Evolutionary conservation across 2,113 vertebrate genomes (phyloP).

Genomic region (Rhadina sibilatrix): DNA sequence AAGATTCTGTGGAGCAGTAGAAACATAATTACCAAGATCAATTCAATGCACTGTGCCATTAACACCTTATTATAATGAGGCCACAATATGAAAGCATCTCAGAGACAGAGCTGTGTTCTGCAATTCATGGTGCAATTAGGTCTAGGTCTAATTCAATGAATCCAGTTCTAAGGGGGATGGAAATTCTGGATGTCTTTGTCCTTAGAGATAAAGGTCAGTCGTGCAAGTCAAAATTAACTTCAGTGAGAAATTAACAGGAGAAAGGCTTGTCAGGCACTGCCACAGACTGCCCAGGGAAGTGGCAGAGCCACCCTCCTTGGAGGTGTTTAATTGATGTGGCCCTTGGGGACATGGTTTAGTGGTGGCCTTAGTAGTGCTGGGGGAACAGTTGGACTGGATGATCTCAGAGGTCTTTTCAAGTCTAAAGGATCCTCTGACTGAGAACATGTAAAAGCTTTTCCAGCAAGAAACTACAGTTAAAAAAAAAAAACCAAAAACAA

Average conservation of each 20-base stretch:
- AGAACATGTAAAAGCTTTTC: background rate
- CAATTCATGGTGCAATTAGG: conserved; percentile 17
- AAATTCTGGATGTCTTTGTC: conserved; percentile 2
- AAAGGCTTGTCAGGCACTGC: background rate
- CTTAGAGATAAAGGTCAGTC: background rate
- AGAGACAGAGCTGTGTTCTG: background rate
- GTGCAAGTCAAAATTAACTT: background rate
- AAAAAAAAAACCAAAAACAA: background rate
- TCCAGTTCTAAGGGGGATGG: background rate
- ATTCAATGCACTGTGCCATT: background rate
- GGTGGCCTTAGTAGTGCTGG: background rate
- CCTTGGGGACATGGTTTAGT: background rate
- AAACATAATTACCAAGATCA: conserved; percentile 32
- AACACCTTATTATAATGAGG: background rate
- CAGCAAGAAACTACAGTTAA: background rate
- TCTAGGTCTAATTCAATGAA: background rate
- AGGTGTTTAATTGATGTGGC: background rate
- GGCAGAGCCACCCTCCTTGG: background rate
- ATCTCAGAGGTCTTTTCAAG: background rate
- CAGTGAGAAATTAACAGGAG: background rate
- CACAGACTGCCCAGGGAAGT: background rate
- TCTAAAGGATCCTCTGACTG: background rate
- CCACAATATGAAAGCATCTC: background rate
- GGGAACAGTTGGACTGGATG: fast-evolving
- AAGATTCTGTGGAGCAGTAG: conserved; percentile 2